Evolutionary conservation across 2,797 vertebrate genomes (phyloP).

Genomic region (Acrossocheilus wenchowensis): DNA sequence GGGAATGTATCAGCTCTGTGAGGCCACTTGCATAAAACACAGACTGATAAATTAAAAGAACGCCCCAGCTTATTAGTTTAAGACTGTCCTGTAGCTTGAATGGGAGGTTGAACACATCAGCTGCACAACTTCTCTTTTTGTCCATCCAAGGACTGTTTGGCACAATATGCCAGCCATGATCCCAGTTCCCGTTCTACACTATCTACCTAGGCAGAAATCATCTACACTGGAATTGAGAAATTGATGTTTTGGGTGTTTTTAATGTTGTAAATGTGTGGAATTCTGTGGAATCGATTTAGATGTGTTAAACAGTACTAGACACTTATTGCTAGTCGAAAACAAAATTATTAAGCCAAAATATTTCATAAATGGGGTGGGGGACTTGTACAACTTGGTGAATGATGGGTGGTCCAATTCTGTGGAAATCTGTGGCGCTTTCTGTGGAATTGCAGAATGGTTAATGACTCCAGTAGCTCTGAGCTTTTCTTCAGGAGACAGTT

Average conservation of each 20-base stretch:
- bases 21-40: slow-evolving; percentile 84
- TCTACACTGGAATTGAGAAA: neutral
- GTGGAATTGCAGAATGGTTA: neutral
- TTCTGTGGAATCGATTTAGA: neutral
- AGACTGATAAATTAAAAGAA: slow-evolving; percentile 80
- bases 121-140: slow-evolving; percentile 29
- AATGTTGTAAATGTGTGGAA: neutral
- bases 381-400: neutral
- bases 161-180: neutral
- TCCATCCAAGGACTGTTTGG: neutral
- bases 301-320: neutral
- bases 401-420: slow-evolving; percentile 9
- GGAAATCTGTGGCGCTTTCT: neutral
- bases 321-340: neutral
- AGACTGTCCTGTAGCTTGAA: slow-evolving; percentile 74
- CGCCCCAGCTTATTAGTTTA: slow-evolving; percentile 79
- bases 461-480: neutral
- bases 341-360: neutral
- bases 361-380: neutral
- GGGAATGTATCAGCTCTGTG: slow-evolving; percentile 98
- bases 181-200: neutral
- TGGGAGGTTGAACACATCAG: slow-evolving; percentile 43
- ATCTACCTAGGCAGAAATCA: slow-evolving; percentile 4
- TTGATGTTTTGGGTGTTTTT: neutral
- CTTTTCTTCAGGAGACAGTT: slow-evolving; percentile 41